phyloP scores from a whole-genome alignment of 2,888 invertebrate genomes.

The Mesorhabditis sp. region DNA sequence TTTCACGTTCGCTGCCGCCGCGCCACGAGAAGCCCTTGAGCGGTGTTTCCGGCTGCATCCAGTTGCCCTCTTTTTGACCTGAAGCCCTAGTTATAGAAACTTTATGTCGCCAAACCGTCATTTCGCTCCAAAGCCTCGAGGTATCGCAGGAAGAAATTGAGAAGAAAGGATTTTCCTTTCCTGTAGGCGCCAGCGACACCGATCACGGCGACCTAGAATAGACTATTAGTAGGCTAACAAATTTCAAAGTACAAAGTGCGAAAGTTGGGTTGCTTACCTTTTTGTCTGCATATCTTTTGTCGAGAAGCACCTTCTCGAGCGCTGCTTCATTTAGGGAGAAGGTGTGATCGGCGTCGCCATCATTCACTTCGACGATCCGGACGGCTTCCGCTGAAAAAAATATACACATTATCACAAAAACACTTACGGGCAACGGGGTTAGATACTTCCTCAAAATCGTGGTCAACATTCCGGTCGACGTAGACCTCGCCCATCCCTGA shows the following conservation, averaged over 20 bases:
- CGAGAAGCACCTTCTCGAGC: slow-evolving; percentile 62
- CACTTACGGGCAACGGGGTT: too few species aligned
- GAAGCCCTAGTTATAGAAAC: not conserved
- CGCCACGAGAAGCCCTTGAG: slow-evolving; percentile 44
- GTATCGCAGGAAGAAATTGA: slow-evolving; percentile 47
- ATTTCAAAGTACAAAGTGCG: not conserved
- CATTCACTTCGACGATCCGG: slow-evolving; percentile 35
- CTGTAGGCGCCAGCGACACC: slow-evolving; percentile 43
- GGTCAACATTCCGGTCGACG: too few species aligned
- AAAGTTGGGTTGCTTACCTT: slow-evolving; percentile 25
- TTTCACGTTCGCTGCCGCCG: slow-evolving; percentile 41
- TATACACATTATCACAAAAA: not conserved
- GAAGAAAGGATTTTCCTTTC: slow-evolving; percentile 42
- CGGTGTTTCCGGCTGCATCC: slow-evolving; percentile 33
- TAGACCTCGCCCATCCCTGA: too few species aligned
- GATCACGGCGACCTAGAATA: slow-evolving; percentile 40
- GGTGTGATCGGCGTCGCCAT: slow-evolving; percentile 29
- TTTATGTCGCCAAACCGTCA: not conserved
- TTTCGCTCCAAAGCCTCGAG: slow-evolving; percentile 14
- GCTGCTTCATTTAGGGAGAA: slow-evolving; percentile 26
- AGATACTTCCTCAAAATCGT: too few species aligned
- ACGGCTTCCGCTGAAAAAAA: slow-evolving; percentile 18
- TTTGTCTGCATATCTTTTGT: slow-evolving; percentile 46
- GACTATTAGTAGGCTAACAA: slow-evolving; percentile 6
- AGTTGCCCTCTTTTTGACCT: slow-evolving; percentile 19